Conservation (phyloP, 2,888 invertebrate species). For the Seira ritae region DNA sequence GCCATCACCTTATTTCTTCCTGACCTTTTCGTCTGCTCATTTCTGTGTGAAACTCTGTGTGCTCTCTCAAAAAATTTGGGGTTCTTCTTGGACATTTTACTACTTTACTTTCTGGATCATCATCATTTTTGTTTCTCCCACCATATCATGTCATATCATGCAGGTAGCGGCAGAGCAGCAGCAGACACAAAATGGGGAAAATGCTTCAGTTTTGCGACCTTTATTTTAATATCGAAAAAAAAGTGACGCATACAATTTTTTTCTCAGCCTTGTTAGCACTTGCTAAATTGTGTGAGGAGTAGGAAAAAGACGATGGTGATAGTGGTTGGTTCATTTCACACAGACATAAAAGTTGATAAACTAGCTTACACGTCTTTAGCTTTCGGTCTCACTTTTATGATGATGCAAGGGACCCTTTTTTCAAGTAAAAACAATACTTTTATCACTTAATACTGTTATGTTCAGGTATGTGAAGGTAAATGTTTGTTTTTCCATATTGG, state of each 20-base stretch:
- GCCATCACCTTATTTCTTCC: slow-evolving; percentile 50
- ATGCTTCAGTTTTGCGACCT: slow-evolving; percentile 36
- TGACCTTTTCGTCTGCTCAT: slow-evolving; percentile 63
- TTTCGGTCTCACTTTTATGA: slow-evolving; percentile 25
- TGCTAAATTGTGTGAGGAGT: neutral
- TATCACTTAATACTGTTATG: slow-evolving; percentile 14
- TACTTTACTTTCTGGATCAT: neutral
- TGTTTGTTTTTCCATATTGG: slow-evolving; percentile 5
- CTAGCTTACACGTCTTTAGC: slow-evolving; percentile 22
- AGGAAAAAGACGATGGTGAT: neutral
- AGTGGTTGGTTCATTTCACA: neutral
- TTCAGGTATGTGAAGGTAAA: neutral
- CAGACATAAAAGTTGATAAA: neutral
- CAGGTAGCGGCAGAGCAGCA: slow-evolving; percentile 9
- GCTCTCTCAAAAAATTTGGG: neutral
- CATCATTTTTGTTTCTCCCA: too few relatives aligned
- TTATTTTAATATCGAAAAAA: slow-evolving; percentile 40
- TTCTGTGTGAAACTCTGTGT: slow-evolving; percentile 55
- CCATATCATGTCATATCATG: neutral
- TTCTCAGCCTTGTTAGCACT: slow-evolving; percentile 21
- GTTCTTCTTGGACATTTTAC: slow-evolving; percentile 3
- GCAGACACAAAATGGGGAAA: slow-evolving; percentile 2
- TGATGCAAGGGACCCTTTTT: slow-evolving; percentile 17
- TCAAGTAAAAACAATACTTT: slow-evolving; percentile 33
- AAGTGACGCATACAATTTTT: slow-evolving; percentile 25